Conservation (phyloP, 2,797 vertebrate genomes). For the Chiloscyllium punctatum region DNA sequence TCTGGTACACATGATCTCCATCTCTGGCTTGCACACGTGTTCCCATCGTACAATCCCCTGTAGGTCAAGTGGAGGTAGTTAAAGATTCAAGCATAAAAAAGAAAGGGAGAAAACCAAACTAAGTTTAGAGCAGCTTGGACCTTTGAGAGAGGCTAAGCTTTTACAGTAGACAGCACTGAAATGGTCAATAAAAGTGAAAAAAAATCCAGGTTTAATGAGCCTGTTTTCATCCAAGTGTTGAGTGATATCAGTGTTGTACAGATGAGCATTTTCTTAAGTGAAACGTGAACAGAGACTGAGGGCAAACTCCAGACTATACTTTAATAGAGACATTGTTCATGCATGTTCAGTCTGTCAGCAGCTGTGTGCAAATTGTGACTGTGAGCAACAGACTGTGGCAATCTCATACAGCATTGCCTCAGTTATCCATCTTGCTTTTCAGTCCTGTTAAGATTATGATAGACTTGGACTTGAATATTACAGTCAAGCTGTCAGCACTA, state of each 20-base stretch:
- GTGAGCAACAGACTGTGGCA: constrained; percentile 16
- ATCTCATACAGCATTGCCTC: neutral
- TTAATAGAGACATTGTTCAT: constrained; percentile 29
- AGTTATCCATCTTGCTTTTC: constrained; percentile 8
- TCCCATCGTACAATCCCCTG: neutral
- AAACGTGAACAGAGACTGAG: constrained; percentile 4
- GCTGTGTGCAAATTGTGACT: constrained; percentile 11
- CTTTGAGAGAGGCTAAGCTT: neutral
- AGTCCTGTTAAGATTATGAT: constrained; percentile 11
- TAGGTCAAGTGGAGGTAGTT: neutral
- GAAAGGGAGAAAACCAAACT: neutral
- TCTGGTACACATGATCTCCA: too few relatives aligned
- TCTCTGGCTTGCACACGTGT: too few relatives aligned
- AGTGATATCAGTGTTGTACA: neutral
- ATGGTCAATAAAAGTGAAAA: neutral
- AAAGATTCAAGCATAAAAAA: neutral
- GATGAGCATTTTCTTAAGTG: neutral
- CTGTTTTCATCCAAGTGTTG: neutral
- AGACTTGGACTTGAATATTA: neutral
- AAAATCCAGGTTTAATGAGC: neutral
- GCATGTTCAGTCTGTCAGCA: constrained; percentile 18
- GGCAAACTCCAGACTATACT: neutral
- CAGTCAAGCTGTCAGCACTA: neutral
- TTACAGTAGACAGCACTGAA: neutral
- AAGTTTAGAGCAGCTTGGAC: neutral